Evolutionary conservation across 2,797 vertebrate genomes (phyloP).

Genomic region (Molothrus aeneus): DNA sequence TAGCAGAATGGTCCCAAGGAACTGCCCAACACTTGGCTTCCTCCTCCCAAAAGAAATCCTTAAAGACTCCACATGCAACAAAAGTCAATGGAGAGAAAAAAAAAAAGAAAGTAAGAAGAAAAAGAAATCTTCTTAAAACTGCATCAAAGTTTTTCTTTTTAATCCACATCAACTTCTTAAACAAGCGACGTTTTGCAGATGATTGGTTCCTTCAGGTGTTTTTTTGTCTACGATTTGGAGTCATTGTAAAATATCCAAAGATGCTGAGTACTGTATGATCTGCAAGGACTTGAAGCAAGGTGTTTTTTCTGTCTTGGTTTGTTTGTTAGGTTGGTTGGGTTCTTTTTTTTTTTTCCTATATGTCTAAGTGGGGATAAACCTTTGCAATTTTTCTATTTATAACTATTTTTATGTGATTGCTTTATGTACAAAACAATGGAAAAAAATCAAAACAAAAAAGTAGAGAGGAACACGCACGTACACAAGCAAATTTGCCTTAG

Average conservation of each 20-base stretch:
- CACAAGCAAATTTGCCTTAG: conserved; percentile 79
- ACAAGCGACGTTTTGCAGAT: conserved; percentile 68
- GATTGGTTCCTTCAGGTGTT: conserved; percentile 65
- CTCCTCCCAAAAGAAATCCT: not conserved
- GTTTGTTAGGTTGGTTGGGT: conserved; percentile 37
- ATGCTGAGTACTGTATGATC: conserved; percentile 78
- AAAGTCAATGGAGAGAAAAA: not conserved
- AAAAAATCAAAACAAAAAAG: conserved; percentile 43
- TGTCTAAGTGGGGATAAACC: conserved; percentile 63
- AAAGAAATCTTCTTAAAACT: conserved; percentile 23
- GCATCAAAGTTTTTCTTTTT: conserved; percentile 15
- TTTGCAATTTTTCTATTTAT: conserved; percentile 82
- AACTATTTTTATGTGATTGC: conserved; percentile 80
- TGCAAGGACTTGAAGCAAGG: conserved; percentile 74
- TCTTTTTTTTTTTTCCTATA: conserved; percentile 43
- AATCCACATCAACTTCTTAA: conserved; percentile 69
- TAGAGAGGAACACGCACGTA: conserved; percentile 16
- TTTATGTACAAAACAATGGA: conserved; percentile 73
- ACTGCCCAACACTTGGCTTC: not conserved
- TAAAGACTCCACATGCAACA: not conserved
- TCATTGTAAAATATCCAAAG: conserved; percentile 80
- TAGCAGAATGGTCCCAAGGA: not conserved
- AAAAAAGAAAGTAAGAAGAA: not conserved
- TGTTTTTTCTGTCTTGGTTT: conserved; percentile 36
- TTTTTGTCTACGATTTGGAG: conserved; percentile 68